These are phyloP conservation scores for Fistularia tabacaria DNA, from an alignment of 2,797 vertebrate genomes.

Conservation along the genomic window DNA sequence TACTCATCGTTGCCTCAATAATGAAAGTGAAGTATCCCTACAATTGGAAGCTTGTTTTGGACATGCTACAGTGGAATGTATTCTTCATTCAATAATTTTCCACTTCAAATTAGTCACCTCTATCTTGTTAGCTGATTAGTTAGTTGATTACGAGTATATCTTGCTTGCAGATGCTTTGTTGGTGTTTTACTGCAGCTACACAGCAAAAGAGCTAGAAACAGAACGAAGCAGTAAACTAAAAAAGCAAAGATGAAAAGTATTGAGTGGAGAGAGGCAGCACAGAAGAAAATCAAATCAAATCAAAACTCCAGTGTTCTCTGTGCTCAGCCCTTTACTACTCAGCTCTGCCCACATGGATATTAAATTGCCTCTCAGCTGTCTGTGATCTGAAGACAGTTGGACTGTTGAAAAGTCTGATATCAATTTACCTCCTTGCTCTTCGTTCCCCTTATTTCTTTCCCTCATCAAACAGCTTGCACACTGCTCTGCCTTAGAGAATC, in stretches of 20 bases:
- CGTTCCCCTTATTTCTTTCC: neutral
- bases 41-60: neutral
- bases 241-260: conserved; percentile 20
- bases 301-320: conserved; percentile 34
- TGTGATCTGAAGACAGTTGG: conserved; percentile 46
- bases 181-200: conserved; percentile 9
- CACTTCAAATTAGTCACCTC: too few relatives aligned
- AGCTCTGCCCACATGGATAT: conserved; percentile 40
- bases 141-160: neutral
- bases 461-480: conserved; percentile 4
- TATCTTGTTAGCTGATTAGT: neutral
- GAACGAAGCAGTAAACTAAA: conserved; percentile 2
- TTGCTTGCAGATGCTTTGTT: neutral
- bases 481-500: too few relatives aligned
- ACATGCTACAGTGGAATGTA: too few relatives aligned
- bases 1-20: too few relatives aligned
- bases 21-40: too few relatives aligned
- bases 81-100: too few relatives aligned
- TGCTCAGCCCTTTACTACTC: conserved; percentile 25
- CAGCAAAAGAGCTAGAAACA: conserved; percentile 22
- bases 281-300: conserved; percentile 28
- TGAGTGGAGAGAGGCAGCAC: conserved; percentile 8
- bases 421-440: conserved; percentile 21
- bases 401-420: conserved; percentile 39
- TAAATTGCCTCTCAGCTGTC: conserved; percentile 52